Evolutionary conservation across 2,797 vertebrate species (phyloP).

Genomic region (Florisuga fusca): DNA sequence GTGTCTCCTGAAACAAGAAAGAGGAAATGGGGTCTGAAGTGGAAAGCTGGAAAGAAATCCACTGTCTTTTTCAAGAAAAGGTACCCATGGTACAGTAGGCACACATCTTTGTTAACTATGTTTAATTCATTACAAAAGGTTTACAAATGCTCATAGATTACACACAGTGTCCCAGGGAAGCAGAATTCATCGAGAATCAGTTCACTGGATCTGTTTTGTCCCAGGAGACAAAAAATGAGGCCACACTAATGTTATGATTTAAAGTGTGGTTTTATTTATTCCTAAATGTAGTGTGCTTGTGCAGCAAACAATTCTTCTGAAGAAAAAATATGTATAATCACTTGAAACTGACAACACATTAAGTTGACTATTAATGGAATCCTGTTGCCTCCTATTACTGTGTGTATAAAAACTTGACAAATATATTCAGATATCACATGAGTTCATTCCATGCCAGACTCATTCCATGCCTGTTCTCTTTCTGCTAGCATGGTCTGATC

Average conservation of each 20-base stretch:
- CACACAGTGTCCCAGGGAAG: not conserved
- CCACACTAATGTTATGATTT: slow-evolving; percentile 1
- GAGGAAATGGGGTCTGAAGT: not conserved
- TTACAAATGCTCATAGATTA: not conserved
- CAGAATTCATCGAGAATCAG: not conserved
- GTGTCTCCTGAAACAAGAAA: not conserved
- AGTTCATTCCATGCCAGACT: not conserved
- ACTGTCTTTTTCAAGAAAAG: not conserved
- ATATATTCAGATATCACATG: not conserved
- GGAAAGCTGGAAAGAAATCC: not conserved
- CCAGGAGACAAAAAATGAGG: slow-evolving; percentile 5
- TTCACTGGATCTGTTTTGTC: slow-evolving; percentile 5
- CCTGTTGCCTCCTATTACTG: slow-evolving; percentile 39
- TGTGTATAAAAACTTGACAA: slow-evolving; percentile 3
- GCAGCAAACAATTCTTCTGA: slow-evolving; percentile 3
- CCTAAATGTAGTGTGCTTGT: not conserved
- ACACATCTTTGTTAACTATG: not conserved
- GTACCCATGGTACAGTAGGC: not conserved
- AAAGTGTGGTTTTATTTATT: slow-evolving; percentile 40
- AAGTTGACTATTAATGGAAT: slow-evolving; percentile 10
- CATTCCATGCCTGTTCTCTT: not conserved
- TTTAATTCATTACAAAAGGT: not conserved
- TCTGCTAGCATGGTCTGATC: slow-evolving; percentile 24
- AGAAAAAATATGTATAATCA: not conserved
- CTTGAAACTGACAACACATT: slow-evolving; percentile 31